phyloP scores from a whole-genome alignment of 2,888 invertebrate species.

The Zygogramma bicolorata region DNA sequence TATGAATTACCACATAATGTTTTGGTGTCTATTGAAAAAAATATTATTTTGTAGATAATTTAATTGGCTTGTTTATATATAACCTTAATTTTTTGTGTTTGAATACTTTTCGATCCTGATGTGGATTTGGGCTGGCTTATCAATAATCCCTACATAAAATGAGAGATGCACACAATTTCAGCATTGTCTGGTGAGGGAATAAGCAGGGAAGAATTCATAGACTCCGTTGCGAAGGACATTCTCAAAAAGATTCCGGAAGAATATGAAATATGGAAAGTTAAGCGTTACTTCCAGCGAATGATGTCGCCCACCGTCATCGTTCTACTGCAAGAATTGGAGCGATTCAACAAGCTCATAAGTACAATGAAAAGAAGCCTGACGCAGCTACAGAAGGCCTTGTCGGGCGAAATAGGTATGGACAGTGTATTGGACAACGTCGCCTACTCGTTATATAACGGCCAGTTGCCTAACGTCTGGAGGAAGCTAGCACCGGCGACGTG shows the following conservation, averaged over 20 bases:
- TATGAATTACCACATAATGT: too few relatives aligned
- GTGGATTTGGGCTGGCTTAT: too few relatives aligned
- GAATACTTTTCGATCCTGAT: too few relatives aligned
- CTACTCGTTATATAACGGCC: slow-evolving; percentile 86
- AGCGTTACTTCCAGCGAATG: slow-evolving; percentile 82
- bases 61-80: too few relatives aligned
- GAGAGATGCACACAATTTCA: slow-evolving; percentile 62
- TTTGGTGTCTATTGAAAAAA: too few relatives aligned
- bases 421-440: slow-evolving; percentile 85
- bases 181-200: slow-evolving; percentile 78
- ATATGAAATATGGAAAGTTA: slow-evolving; percentile 82
- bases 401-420: slow-evolving; percentile 95
- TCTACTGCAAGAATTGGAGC: slow-evolving; percentile 88
- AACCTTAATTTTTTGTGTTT: too few relatives aligned
- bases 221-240: slow-evolving; percentile 82
- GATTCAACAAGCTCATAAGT: slow-evolving; percentile 83
- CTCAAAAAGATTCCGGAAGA: slow-evolving; percentile 79
- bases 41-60: too few relatives aligned
- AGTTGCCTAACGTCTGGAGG: slow-evolving; percentile 85
- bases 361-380: slow-evolving; percentile 79
- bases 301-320: slow-evolving; percentile 89
- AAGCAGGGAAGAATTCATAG: slow-evolving; percentile 89
- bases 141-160: too few relatives aligned
- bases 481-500: slow-evolving; percentile 86
- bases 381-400: slow-evolving; percentile 84